phyloP scores from a whole-genome alignment of 2,797 vertebrate species.

The Pagetopsis macropterus region DNA sequence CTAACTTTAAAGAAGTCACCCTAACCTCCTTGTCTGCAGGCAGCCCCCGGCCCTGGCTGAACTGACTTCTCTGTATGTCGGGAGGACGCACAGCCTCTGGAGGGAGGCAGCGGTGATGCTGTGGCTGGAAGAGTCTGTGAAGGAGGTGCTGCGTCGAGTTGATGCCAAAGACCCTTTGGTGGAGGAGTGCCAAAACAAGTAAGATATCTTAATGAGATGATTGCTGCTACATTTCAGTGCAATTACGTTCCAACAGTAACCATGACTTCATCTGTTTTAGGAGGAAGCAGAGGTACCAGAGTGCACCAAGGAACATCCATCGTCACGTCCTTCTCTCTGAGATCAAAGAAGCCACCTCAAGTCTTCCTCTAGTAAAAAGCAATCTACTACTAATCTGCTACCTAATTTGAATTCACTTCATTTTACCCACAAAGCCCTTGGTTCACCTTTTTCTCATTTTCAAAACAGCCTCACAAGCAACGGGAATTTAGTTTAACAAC shows the following conservation, averaged over 20 bases:
- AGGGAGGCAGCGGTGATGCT: conserved; percentile 89
- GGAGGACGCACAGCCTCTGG: conserved; percentile 90
- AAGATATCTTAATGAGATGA: conserved; percentile 43
- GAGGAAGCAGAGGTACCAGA: conserved; percentile 94
- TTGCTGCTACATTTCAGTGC: not conserved
- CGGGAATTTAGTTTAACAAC: not conserved
- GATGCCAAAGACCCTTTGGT: conserved; percentile 86
- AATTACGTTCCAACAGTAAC: not conserved
- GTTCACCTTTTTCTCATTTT: not conserved
- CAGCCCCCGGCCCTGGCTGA: conserved; percentile 90
- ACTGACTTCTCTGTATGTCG: conserved; percentile 90
- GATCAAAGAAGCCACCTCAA: conserved; percentile 92
- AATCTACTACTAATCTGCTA: not conserved
- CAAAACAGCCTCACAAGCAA: not conserved
- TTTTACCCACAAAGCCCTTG: not conserved
- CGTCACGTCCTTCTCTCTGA: conserved; percentile 95
- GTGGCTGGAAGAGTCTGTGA: conserved; percentile 92
- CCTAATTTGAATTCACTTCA: not conserved
- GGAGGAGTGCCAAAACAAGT: conserved; percentile 90
- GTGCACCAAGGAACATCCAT: conserved; percentile 94
- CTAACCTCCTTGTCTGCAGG: conserved; percentile 69
- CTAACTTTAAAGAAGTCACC: not conserved
- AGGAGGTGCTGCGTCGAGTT: conserved; percentile 85
- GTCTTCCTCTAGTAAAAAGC: conserved; percentile 89
- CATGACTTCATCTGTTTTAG: conserved; percentile 66